A percentile compares a stretch with the other conserved stretches of the same genome.
Evolutionary conservation across 2,113 vertebrate species (phyloP).

Genomic region (Accipiter cooperii): DNA sequence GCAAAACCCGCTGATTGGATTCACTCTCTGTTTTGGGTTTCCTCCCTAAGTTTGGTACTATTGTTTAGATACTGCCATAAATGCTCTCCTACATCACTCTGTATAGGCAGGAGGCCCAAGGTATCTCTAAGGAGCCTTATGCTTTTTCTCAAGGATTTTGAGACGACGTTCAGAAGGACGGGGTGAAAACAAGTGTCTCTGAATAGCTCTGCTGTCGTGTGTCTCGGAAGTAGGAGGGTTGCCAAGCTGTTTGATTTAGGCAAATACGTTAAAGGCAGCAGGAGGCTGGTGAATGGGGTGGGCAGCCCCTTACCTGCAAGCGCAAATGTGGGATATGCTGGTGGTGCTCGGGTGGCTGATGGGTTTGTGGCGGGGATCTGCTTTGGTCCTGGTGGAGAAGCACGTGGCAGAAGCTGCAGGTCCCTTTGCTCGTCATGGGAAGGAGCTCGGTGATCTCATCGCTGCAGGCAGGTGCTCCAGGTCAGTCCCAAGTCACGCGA

Average conservation of each 20-base stretch:
- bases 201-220: neutral
- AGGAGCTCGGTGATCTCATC: neutral
- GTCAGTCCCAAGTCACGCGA: neutral
- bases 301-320: neutral
- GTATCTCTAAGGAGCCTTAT: neutral
- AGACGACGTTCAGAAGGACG: neutral
- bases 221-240: neutral
- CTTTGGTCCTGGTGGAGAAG: neutral
- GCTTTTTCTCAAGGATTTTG: neutral
- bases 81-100: neutral
- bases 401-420: accelerated
- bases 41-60: neutral
- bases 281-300: neutral
- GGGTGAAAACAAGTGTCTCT: neutral
- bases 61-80: neutral
- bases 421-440: neutral
- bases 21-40: neutral
- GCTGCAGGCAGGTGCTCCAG: neutral
- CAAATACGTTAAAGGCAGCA: neutral
- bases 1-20: neutral
- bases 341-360: accelerated
- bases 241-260: neutral
- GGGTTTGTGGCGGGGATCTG: accelerated
- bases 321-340: neutral
- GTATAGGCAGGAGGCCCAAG: neutral